Conservation (phyloP, 2,113 vertebrate genomes). For the Limnothrissa miodon region DNA sequence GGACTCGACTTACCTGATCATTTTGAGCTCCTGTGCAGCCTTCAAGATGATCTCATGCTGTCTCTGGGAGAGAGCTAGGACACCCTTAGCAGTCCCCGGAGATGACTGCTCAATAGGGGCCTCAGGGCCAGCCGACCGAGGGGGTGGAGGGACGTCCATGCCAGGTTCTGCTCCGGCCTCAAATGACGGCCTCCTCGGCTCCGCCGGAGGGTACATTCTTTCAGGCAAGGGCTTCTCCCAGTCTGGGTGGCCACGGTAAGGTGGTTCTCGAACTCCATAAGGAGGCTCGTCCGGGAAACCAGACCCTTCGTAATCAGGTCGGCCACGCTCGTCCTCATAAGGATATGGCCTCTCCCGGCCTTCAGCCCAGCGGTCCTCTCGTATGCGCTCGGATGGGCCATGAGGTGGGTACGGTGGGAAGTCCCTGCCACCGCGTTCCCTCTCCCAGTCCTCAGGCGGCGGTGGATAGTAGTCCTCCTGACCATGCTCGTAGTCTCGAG, state of each 20-base stretch:
- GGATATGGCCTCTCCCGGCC: conserved; percentile 78
- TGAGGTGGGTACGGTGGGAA: conserved; percentile 73
- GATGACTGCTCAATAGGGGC: conserved; percentile 70
- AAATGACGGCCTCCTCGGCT: conserved; percentile 67
- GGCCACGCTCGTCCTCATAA: conserved; percentile 79
- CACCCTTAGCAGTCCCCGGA: conserved; percentile 63
- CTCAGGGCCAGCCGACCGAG: conserved; percentile 62
- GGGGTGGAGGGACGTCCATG: conserved; percentile 44
- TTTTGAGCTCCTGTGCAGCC: conserved; percentile 97
- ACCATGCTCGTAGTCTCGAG: conserved; percentile 74
- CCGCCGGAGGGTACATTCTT: conserved; percentile 58
- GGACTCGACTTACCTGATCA: conserved; percentile 82
- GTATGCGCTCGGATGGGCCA: conserved; percentile 79
- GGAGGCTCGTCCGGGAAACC: conserved; percentile 82
- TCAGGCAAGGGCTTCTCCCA: conserved; percentile 80
- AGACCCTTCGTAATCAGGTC: conserved; percentile 80
- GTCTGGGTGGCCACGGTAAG: conserved; percentile 74
- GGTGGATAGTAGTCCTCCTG: conserved; percentile 72
- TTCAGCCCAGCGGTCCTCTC: conserved; percentile 82
- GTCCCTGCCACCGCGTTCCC: conserved; percentile 76
- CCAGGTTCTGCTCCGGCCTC: conserved; percentile 66
- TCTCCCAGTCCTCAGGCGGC: conserved; percentile 76
- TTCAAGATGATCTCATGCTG: conserved; percentile 99
- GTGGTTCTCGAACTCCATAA: conserved; percentile 73
- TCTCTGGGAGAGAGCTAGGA: conserved; percentile 95